These are phyloP conservation scores for Theristicus caerulescens DNA, from an alignment of 2,113 vertebrate species.

Conservation along the genomic window DNA sequence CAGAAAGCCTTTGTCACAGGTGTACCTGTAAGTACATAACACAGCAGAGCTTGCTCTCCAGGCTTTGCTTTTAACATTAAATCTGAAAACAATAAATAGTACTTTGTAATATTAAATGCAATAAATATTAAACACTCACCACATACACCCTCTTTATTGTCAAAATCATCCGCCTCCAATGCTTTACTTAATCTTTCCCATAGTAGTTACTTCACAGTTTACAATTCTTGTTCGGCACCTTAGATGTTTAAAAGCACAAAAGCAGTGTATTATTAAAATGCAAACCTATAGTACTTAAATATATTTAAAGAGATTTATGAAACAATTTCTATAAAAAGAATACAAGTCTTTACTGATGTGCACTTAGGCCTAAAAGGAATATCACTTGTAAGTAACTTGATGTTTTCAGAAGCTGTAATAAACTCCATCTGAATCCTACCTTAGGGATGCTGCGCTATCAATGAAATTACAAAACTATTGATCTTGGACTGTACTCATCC, in stretches of 20 bases:
- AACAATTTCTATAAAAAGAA: conserved; percentile 20
- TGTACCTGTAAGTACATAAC: conserved; percentile 10
- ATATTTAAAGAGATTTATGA: conserved; percentile 44
- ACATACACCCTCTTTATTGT: conserved; percentile 69
- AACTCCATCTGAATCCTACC: background rate
- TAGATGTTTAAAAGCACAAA: conserved; percentile 63
- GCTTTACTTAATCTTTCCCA: conserved; percentile 77
- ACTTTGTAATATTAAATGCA: conserved; percentile 38
- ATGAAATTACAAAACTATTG: conserved; percentile 2
- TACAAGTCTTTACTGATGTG: background rate
- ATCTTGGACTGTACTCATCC: background rate
- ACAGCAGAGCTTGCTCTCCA: conserved; percentile 6
- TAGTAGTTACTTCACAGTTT: conserved; percentile 82
- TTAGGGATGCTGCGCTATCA: background rate
- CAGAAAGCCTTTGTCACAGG: conserved; percentile 22
- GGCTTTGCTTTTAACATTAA: conserved; percentile 31
- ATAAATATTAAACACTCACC: conserved; percentile 72
- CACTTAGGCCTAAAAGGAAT: background rate
- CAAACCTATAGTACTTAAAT: conserved; percentile 20
- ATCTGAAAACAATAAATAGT: conserved; percentile 49
- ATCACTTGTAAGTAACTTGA: background rate
- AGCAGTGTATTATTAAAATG: conserved; percentile 49
- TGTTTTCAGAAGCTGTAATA: background rate
- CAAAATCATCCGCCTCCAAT: conserved; percentile 71
- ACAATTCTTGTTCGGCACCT: conserved; percentile 78